Percentiles rank a stretch among this genome's conserved stretches.
Conservation (phyloP, 2,797 vertebrate genomes). For the Heterohyrax brucei region DNA sequence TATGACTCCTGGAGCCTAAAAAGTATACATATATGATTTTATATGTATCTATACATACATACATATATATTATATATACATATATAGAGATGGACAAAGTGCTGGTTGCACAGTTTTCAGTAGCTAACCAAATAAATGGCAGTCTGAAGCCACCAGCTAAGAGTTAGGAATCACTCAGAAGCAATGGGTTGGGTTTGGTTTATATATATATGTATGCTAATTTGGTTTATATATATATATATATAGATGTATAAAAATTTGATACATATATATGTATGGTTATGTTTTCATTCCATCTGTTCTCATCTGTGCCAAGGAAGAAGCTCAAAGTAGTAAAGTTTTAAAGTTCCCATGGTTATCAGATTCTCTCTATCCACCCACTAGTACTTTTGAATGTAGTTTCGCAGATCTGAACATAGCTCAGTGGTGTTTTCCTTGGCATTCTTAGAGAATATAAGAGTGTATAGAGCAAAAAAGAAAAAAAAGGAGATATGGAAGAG, state of each 20-base stretch:
- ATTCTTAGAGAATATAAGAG: neutral
- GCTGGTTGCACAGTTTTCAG: too few relatives aligned
- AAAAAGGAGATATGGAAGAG: neutral
- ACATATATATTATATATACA: neutral
- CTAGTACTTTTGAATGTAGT: neutral
- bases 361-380: neutral
- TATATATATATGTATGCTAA: too few relatives aligned
- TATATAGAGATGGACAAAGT: too few relatives aligned
- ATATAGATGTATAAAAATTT: neutral
- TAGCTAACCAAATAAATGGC: too few relatives aligned
- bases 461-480: neutral
- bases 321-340: neutral
- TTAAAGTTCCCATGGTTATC: neutral
- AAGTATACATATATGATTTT: too few relatives aligned
- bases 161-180: too few relatives aligned
- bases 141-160: too few relatives aligned
- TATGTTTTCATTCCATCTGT: neutral
- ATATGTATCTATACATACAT: neutral
- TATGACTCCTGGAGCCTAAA: neutral
- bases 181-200: too few relatives aligned
- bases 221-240: neutral
- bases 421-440: neutral
- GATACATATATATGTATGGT: neutral
- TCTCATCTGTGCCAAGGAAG: neutral
- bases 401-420: neutral